Conservation (phyloP, 2,113 vertebrate genomes). For the Pedionomus torquatus region DNA sequence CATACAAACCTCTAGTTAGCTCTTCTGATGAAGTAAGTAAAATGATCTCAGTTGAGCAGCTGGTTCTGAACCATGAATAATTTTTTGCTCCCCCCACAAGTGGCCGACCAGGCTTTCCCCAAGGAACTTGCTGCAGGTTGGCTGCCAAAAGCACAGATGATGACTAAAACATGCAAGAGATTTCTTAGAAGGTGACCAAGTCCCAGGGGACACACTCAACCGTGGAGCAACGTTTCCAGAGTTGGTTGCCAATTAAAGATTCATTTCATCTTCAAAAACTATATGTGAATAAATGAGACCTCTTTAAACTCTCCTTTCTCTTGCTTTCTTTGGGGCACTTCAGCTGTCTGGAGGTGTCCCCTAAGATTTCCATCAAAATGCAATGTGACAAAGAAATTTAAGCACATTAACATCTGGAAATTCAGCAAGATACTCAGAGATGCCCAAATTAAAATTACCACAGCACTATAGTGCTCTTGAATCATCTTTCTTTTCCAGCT, state of each 20-base stretch:
- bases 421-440: neutral
- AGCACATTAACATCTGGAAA: neutral
- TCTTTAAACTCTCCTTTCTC: neutral
- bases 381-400: neutral
- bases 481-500: neutral
- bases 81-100: neutral
- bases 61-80: neutral
- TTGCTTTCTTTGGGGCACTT: neutral
- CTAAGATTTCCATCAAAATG: neutral
- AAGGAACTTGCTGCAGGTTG: neutral
- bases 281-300: neutral
- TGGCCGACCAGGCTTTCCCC: rapidly evolving
- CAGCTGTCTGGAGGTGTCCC: neutral
- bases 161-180: neutral
- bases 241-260: neutral
- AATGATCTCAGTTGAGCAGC: neutral
- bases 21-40: neutral
- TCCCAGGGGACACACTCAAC: neutral
- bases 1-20: neutral
- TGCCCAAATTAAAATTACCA: neutral
- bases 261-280: neutral
- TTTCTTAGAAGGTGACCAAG: neutral
- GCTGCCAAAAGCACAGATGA: neutral
- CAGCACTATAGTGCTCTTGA: neutral
- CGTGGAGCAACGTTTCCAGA: rapidly evolving